These are phyloP conservation scores for Trissolcus basalis DNA, from an alignment of 1,140 invertebrate genomes.

Conservation along the genomic window DNA sequence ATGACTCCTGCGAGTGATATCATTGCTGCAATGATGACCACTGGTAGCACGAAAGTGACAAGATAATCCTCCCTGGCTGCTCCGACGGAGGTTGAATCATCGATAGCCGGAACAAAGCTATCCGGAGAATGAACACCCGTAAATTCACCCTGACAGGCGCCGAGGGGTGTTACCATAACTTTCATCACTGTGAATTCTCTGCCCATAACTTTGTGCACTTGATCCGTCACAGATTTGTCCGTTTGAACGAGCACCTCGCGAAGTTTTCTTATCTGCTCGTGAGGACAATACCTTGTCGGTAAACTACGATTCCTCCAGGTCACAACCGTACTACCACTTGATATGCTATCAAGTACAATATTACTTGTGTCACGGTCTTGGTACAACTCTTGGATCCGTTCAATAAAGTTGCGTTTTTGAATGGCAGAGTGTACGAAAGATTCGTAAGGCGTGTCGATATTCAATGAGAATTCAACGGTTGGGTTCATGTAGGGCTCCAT, in stretches of 20 bases:
- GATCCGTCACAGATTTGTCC: slow-evolving; percentile 79
- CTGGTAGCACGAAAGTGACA: slow-evolving; percentile 92
- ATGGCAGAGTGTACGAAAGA: slow-evolving; percentile 82
- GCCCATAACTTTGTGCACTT: slow-evolving; percentile 84
- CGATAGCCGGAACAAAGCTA: slow-evolving; percentile 65
- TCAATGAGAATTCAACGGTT: slow-evolving; percentile 87
- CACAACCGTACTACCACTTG: slow-evolving; percentile 80
- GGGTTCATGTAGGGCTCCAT: slow-evolving; percentile 77
- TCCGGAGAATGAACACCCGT: slow-evolving; percentile 75
- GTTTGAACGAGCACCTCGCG: slow-evolving; percentile 81
- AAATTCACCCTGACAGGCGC: slow-evolving; percentile 81
- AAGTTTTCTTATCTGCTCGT: slow-evolving; percentile 83
- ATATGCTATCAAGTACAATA: slow-evolving; percentile 80
- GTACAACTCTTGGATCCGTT: slow-evolving; percentile 84
- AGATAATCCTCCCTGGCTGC: slow-evolving; percentile 85
- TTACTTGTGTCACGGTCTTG: slow-evolving; percentile 83
- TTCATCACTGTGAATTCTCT: slow-evolving; percentile 85
- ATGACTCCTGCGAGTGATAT: slow-evolving; percentile 89
- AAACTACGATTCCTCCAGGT: slow-evolving; percentile 88
- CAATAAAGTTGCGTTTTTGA: slow-evolving; percentile 85
- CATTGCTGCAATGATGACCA: slow-evolving; percentile 92
- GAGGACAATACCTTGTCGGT: slow-evolving; percentile 82
- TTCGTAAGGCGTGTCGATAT: slow-evolving; percentile 83
- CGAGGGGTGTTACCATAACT: slow-evolving; percentile 83
- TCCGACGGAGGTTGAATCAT: slow-evolving; percentile 76